Conservation (phyloP, 2,797 vertebrate genomes). For the Gastrophryne carolinensis region DNA sequence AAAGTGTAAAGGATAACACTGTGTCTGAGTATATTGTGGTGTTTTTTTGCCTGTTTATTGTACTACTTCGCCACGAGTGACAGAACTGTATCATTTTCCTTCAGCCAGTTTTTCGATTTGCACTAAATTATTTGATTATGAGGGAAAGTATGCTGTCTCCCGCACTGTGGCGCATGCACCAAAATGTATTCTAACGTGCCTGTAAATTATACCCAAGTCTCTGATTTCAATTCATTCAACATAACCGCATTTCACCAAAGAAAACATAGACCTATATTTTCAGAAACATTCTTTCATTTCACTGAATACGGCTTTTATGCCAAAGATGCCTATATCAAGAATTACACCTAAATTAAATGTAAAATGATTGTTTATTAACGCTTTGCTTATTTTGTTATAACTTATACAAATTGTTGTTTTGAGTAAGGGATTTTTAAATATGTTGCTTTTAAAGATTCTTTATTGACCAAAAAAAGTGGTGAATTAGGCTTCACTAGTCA, state of each 20-base stretch:
- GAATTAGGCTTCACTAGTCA: conserved; percentile 81
- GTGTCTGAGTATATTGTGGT: neutral
- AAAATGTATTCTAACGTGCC: neutral
- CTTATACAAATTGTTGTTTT: conserved; percentile 89
- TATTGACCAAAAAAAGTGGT: conserved; percentile 75
- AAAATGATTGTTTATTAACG: conserved; percentile 65
- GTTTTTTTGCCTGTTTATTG: neutral
- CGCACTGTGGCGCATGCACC: conserved; percentile 9
- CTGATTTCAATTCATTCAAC: neutral
- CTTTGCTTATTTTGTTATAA: conserved; percentile 66
- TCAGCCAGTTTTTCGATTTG: conserved; percentile 58
- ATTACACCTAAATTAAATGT: conserved; percentile 66
- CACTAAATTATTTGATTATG: conserved; percentile 64
- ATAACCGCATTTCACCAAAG: conserved; percentile 9
- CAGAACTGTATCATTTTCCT: conserved; percentile 39
- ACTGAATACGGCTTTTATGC: neutral
- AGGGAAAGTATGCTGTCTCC: no score
- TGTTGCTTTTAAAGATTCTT: conserved; percentile 69
- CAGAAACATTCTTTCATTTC: neutral
- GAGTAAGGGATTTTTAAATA: conserved; percentile 77
- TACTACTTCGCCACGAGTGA: neutral
- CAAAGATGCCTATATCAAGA: neutral
- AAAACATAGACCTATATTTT: conserved; percentile 4
- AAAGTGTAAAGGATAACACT: neutral
- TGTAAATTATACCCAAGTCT: neutral